Percentiles rank a stretch among this genome's conserved stretches.
phyloP scores from a whole-genome alignment of 2,888 invertebrate genomes.

The Pediacus dermestoides region DNA sequence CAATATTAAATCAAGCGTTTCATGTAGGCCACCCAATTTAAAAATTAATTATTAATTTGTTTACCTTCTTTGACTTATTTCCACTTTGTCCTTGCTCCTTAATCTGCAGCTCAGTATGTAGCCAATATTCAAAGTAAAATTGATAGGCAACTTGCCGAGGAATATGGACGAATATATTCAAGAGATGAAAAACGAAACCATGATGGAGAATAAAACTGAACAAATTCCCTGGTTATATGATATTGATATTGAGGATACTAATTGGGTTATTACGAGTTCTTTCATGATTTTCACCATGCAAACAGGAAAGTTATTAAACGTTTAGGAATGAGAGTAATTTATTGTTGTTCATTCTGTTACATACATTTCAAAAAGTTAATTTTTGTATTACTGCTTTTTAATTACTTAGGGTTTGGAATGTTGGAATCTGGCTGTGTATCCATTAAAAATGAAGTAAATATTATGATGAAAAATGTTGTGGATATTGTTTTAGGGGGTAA shows the following conservation, averaged over 20 bases:
- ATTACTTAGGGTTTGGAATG: constrained; percentile 95
- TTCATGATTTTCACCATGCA: constrained; percentile 94
- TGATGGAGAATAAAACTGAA: constrained; percentile 7
- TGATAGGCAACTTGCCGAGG: not conserved
- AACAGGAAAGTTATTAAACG: constrained; percentile 70
- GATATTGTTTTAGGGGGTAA: constrained; percentile 86
- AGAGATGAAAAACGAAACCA: not conserved
- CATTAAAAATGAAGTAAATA: constrained; percentile 91
- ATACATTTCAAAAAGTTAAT: constrained; percentile 7
- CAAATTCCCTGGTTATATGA: constrained; percentile 50
- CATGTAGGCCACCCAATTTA: not conserved
- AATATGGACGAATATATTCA: not conserved
- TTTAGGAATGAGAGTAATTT: too few relatives aligned
- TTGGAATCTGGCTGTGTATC: constrained; percentile 91
- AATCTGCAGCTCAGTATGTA: not conserved
- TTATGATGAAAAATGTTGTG: constrained; percentile 96
- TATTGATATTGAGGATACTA: constrained; percentile 75
- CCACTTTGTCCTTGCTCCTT: too few relatives aligned
- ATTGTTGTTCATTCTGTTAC: too few relatives aligned
- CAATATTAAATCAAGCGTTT: too few relatives aligned
- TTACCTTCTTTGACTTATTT: too few relatives aligned
- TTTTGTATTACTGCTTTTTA: constrained; percentile 27
- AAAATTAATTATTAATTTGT: not conserved
- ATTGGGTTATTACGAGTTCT: constrained; percentile 84
- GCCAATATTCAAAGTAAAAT: too few relatives aligned